Evolutionary conservation across 2,113 vertebrate genomes (phyloP).

Genomic region (Jaculus jaculus): DNA sequence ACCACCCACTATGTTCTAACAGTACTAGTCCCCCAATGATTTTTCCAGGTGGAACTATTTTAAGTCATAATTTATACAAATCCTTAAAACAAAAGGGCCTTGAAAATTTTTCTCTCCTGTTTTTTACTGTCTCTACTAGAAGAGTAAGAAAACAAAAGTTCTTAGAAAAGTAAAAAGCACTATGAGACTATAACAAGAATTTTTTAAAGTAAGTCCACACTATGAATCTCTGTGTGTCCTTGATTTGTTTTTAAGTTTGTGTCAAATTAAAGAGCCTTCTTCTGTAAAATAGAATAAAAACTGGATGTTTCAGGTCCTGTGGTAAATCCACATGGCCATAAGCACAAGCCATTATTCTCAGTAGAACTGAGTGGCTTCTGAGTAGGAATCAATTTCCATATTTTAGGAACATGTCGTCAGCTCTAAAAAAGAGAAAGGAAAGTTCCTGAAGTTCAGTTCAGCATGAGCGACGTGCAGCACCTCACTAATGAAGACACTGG

Average conservation of each 20-base stretch:
- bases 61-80: neutral
- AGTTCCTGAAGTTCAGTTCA: neutral
- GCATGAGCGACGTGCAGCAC: no score
- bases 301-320: neutral
- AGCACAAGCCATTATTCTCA: neutral
- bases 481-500: neutral
- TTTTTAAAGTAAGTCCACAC: neutral
- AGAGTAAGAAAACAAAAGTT: slow-evolving; percentile 18
- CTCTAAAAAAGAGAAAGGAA: neutral
- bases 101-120: slow-evolving; percentile 34
- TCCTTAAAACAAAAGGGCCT: neutral
- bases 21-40: neutral
- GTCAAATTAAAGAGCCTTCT: slow-evolving; percentile 41
- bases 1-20: neutral
- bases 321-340: neutral
- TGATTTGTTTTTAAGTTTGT: slow-evolving; percentile 3
- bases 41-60: slow-evolving; percentile 34
- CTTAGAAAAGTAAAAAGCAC: slow-evolving; percentile 18
- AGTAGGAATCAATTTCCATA: neutral
- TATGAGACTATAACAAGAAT: neutral
- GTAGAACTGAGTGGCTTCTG: slow-evolving; percentile 31
- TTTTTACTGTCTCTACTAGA: slow-evolving; percentile 17
- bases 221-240: neutral
- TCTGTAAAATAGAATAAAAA: slow-evolving; percentile 29
- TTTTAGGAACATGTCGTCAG: slow-evolving; percentile 39